Base-by-base conservation (phyloP, 2,888 invertebrate species). In the Blomia tropicalis region DNA sequence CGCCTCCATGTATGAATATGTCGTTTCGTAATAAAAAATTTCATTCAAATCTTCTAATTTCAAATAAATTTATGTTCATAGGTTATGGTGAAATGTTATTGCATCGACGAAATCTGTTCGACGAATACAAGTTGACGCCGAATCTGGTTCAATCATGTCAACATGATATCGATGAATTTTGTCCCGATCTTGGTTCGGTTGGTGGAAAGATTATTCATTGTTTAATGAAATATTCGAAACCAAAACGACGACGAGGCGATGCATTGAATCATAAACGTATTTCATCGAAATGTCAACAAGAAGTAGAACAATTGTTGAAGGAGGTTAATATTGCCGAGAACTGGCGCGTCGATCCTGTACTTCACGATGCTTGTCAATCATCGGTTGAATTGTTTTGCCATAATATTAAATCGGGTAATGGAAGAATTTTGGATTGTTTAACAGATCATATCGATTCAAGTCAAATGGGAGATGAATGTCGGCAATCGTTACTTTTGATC, bases 181-280 rank as follows among this genome's bases (percentile, higher is more conserved):
- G 91, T 73, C 79, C 80, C 67, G 53, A 71, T 41, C 67, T 75
- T 63, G n/a, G n/a, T n/a, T 85, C 86, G 72, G 78, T 81, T 61
- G 88, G 87, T 2, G 90, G 88, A 0, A 83, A 84, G 71, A 93
- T 93, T 0, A 84, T 98, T 68, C 95, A 96, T 73, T 98, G 96
- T 72, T 77, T 98, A 47, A 88, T 96, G 88, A 85, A 86, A 43
- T 83, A 87, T 73, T 85, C 87, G 1, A 80, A 84, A 69, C 67
- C 66, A 4, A 44, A 30, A 22, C n/a, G 58, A 43, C 7, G 53
- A 17, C 58, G 53, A 47, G 63, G 62, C 29, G 64, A 62, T 29
- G 59, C 64, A 7, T 58, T 63, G 5, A 62, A 62, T 23, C 59
- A 58, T n/a, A 64, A 63, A 7, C 77, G 83, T 66, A 81, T 89